phyloP scores from a whole-genome alignment of 2,797 vertebrate genomes.

The Furcifer pardalis region DNA sequence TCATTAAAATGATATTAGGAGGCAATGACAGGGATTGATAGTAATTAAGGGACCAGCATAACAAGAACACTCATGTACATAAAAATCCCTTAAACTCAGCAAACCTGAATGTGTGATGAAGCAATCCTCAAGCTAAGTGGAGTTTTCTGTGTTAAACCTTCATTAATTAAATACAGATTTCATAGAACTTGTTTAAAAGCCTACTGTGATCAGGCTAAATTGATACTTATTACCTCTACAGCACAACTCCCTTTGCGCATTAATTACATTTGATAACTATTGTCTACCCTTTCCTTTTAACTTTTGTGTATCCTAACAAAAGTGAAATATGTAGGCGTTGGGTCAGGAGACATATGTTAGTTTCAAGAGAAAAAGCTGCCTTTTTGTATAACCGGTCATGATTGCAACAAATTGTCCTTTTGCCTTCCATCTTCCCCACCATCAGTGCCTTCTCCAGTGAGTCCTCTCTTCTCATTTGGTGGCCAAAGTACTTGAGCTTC shows the following conservation, averaged over 20 bases:
- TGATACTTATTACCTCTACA: constrained; percentile 3
- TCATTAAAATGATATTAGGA: constrained; percentile 20
- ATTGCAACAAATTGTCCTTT: neutral
- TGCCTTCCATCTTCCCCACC: too few species aligned
- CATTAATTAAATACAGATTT: constrained; percentile 34
- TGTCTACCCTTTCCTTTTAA: neutral
- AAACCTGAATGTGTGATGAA: neutral
- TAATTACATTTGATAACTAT: constrained; percentile 10
- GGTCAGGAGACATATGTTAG: neutral
- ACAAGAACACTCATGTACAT: neutral
- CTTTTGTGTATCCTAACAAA: neutral
- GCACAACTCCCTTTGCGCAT: neutral
- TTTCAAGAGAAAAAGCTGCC: neutral
- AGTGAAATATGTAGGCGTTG: neutral
- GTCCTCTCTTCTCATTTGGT: too few species aligned
- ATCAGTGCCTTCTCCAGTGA: too few species aligned
- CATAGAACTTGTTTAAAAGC: constrained; percentile 15
- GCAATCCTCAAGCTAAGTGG: constrained; percentile 4
- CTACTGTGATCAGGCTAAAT: constrained; percentile 10
- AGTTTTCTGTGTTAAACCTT: constrained; percentile 2
- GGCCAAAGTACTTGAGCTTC: too few species aligned
- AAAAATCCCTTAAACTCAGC: neutral
- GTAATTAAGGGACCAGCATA: neutral
- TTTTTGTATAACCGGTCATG: neutral
- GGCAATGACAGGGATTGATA: constrained; percentile 7